A percentile compares a stretch with the other conserved stretches of the same genome.
Evolutionary conservation across 1,140 invertebrate species (phyloP).

Genomic region (Drosophila rhopaloa): DNA sequence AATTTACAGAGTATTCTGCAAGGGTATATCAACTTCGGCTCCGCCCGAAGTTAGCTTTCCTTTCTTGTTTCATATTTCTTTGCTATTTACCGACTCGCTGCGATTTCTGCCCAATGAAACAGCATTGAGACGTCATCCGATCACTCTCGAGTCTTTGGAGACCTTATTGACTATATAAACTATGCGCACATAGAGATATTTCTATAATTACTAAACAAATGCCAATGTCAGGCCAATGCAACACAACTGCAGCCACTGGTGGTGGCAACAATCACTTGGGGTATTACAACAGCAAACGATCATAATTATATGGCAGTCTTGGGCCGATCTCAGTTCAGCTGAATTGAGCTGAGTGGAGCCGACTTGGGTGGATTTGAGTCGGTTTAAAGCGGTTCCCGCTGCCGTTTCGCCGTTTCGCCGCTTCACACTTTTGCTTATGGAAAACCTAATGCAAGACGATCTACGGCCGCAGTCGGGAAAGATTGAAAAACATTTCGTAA

Average conservation of each 20-base stretch:
- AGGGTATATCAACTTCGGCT: too few relatives aligned
- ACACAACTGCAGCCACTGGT: constrained; percentile 9
- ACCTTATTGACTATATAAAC: constrained; percentile 60
- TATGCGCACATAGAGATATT: constrained; percentile 56
- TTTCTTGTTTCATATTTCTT: constrained; percentile 35
- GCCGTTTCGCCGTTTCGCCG: constrained; percentile 36
- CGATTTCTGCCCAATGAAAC: constrained; percentile 34
- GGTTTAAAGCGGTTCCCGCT: constrained; percentile 45
- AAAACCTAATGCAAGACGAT: constrained; percentile 62
- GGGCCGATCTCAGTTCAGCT: constrained; percentile 35
- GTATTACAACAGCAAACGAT: constrained; percentile 55
- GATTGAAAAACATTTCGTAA: constrained; percentile 79
- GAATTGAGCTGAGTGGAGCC: constrained; percentile 4
- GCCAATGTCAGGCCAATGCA: constrained; percentile 71
- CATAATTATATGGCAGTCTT: constrained; percentile 67
- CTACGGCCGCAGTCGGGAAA: constrained; percentile 11
- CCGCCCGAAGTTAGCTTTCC: too few relatives aligned
- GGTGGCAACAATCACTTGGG: constrained; percentile 43
- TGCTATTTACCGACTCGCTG: constrained; percentile 18
- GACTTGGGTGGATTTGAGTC: constrained; percentile 26
- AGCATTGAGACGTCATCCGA: constrained; percentile 72
- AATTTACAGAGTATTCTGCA: too few relatives aligned
- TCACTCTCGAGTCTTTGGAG: constrained; percentile 49
- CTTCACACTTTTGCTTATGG: constrained; percentile 73
- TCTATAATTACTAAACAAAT: constrained; percentile 76